Conservation (phyloP, 2,797 vertebrate species). For the Cyclopterus lumpus region DNA sequence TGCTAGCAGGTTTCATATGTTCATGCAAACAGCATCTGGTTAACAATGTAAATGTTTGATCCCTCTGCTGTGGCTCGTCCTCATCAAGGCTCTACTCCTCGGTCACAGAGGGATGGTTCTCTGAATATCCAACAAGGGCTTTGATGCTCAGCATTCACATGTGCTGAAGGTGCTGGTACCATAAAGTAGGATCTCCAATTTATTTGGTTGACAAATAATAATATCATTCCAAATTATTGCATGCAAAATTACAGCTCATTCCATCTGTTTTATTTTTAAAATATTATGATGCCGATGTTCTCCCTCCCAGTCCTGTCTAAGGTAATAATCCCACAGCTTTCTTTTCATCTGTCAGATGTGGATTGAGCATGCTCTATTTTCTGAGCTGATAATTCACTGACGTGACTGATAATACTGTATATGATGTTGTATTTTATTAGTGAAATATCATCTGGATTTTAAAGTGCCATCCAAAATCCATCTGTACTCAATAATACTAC, state of each 20-base stretch:
- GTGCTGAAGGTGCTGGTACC: slow-evolving; percentile 4
- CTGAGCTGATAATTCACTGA: slow-evolving; percentile 26
- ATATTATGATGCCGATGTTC: slow-evolving; percentile 30
- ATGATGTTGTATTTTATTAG: slow-evolving; percentile 5
- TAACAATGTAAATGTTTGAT: slow-evolving; percentile 59
- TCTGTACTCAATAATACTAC: background rate
- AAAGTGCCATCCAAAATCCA: slow-evolving; percentile 11
- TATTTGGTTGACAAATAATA: background rate
- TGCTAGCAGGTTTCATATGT: slow-evolving; percentile 31
- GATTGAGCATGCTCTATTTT: slow-evolving; percentile 11
- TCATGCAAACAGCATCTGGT: slow-evolving; percentile 45
- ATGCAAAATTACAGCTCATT: slow-evolving; percentile 14
- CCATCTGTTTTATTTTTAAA: slow-evolving; percentile 35
- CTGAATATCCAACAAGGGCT: slow-evolving; percentile 27
- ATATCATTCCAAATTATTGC: slow-evolving; percentile 12
- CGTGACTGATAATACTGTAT: slow-evolving; percentile 18
- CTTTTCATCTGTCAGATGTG: slow-evolving; percentile 41
- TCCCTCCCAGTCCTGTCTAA: slow-evolving; percentile 8
- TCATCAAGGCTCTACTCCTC: slow-evolving; percentile 14
- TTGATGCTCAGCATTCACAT: slow-evolving; percentile 23
- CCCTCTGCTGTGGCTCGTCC: slow-evolving; percentile 22
- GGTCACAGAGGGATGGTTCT: slow-evolving; percentile 22
- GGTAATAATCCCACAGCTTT: slow-evolving; percentile 50
- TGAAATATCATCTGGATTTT: slow-evolving; percentile 23
- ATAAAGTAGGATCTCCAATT: slow-evolving; percentile 2